These are phyloP conservation scores for Heterotilapia buettikoferi DNA, from an alignment of 2,113 vertebrate species.

Conservation along the genomic window DNA sequence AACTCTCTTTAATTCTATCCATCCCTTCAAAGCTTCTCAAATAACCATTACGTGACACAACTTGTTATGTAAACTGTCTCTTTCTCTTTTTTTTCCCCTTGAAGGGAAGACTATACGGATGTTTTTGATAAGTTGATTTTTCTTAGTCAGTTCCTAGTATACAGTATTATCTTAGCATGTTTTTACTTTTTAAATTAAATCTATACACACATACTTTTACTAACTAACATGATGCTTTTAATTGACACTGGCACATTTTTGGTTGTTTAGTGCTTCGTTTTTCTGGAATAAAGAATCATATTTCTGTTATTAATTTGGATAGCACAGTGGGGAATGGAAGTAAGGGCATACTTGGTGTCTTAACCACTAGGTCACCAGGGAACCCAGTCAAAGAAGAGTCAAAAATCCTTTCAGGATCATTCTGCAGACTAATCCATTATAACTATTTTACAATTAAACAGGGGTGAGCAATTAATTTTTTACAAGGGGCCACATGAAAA, in stretches of 20 bases:
- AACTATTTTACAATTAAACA: neutral
- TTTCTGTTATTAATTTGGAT: neutral
- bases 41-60: accelerated
- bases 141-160: neutral
- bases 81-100: neutral
- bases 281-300: neutral
- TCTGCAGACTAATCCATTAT: accelerated
- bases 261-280: neutral
- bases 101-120: neutral
- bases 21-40: neutral
- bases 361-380: neutral
- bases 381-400: neutral
- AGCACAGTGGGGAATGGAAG: neutral
- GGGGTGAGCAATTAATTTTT: accelerated
- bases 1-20: neutral
- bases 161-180: neutral
- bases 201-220: neutral
- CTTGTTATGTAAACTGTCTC: neutral
- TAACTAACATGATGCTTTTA: neutral
- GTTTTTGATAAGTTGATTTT: neutral
- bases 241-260: neutral
- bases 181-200: neutral
- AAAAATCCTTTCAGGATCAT: neutral
- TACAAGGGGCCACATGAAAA: neutral
- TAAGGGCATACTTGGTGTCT: neutral